A percentile compares a stretch with the other conserved stretches of the same genome.
These are phyloP conservation scores for Cantharis nigra DNA, from an alignment of 2,888 invertebrate genomes.

Conservation along the genomic window DNA sequence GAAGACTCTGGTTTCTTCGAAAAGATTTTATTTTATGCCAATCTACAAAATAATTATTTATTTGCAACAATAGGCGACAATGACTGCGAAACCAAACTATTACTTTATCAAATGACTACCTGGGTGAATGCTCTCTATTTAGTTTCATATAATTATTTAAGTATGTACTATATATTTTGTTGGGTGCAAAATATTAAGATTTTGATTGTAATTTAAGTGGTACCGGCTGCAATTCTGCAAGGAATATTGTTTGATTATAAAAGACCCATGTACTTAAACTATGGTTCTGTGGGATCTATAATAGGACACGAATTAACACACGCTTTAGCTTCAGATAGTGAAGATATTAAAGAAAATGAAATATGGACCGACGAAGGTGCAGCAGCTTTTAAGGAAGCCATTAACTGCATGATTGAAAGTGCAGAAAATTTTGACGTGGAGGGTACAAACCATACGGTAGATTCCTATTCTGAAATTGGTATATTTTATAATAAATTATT, in stretches of 20 bases:
- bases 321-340: slow-evolving; percentile 1
- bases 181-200: not conserved
- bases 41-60: not conserved
- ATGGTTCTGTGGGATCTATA: slow-evolving; percentile 44
- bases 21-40: not conserved
- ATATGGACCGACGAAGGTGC: slow-evolving; percentile 10
- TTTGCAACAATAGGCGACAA: not conserved
- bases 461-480: not conserved
- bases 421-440: slow-evolving; percentile 11
- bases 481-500: not conserved
- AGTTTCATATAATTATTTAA: slow-evolving; percentile 6
- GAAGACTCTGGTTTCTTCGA: not conserved
- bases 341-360: not conserved
- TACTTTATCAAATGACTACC: not conserved
- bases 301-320: slow-evolving; percentile 46
- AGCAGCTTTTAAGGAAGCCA: not conserved
- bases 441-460: slow-evolving; percentile 8
- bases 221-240: slow-evolving; percentile 44
- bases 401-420: slow-evolving; percentile 4
- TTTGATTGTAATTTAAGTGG: slow-evolving; percentile 36
- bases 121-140: slow-evolving; percentile 12
- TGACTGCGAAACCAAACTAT: not conserved
- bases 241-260: slow-evolving; percentile 36
- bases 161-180: not conserved
- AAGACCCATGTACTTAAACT: slow-evolving; percentile 44